Base-by-base conservation (phyloP, 2,797 vertebrate genomes). In the Protosalanx chinensis region DNA sequence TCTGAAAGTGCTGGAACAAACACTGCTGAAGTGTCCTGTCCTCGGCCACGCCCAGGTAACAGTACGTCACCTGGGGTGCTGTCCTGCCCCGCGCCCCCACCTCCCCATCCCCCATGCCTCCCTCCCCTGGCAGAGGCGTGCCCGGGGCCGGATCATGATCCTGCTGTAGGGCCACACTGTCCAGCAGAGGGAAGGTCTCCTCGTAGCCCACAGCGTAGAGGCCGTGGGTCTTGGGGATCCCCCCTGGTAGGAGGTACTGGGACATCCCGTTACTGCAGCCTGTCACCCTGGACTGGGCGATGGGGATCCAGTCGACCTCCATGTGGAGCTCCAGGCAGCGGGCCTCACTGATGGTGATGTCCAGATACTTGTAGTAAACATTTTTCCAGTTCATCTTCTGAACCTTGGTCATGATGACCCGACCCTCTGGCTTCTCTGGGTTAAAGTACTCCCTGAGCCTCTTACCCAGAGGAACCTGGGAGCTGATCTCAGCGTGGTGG, bases 371-470 rank as follows among this genome's bases (percentile, higher is more conserved):
- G 84, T 98, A 99, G 86, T 98, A 99, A 29, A 98, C 97, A 0
- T 97, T 98, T 74, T 99, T 99, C 97, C 97, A 99, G 93, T 99
- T 99, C 97, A 99, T 99, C 88, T 99, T 99, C 87, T 99, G 97
- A 33, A 98, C 96, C 72, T 96, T 93, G 79, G 96, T 97, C 95
- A 98, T 97, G 74, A 99, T 92, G 37, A 97, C 84, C 13, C 96
- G 91, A 6, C 97, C 97, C 80, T 99, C 97, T 0, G 96, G 93
- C 78, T 98, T 99, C 71, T 99, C 97, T 0, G 97, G 98, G 86
- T 98, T 99, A 89, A 99, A 98, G 88, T 98, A 99, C 70, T 99
- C 97, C 1, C 97, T 94, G 0, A 99, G 94, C 1, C 97, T 91
- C 74, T 99, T 99, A 8, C 97, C 97, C 0, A 99, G 92, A 0